Evolutionary conservation across 2,888 invertebrate species (phyloP).

Genomic region (Ophioninae sp.): DNA sequence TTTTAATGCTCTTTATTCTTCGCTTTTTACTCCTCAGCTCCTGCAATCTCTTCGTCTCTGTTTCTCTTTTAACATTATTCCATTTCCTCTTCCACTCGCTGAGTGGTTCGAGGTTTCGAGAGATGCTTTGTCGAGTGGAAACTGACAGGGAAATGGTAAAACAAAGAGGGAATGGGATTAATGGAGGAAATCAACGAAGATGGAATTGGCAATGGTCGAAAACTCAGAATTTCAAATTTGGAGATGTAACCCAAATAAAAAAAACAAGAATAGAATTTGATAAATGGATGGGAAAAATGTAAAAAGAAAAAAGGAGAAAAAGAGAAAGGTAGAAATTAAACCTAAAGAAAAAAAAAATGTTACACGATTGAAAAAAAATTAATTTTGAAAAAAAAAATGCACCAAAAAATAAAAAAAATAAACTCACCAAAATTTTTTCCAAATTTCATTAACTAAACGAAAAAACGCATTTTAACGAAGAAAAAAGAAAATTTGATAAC

Average conservation of each 20-base stretch:
- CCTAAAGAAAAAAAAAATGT: constrained; percentile 9
- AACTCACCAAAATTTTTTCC: too few species aligned
- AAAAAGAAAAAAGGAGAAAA: constrained; percentile 19
- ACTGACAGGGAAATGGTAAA: constrained; percentile 20
- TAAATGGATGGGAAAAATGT: background rate
- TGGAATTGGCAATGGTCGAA: constrained; percentile 40
- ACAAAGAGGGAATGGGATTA: constrained; percentile 18
- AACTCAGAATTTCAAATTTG: constrained; percentile 30
- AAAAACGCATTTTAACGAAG: background rate
- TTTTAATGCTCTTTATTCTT: constrained; percentile 28
- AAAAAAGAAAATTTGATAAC: background rate
- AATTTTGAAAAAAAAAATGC: constrained; percentile 41
- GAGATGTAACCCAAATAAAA: constrained; percentile 38
- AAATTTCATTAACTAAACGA: too few species aligned
- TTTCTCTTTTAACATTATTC: constrained; percentile 37
- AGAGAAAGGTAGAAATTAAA: constrained; percentile 4
- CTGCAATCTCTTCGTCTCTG: background rate
- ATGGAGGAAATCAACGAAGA: constrained; percentile 12
- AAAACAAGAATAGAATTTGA: constrained; percentile 40
- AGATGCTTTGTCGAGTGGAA: constrained; percentile 28
- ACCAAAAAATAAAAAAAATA: background rate
- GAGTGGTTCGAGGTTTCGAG: constrained; percentile 1
- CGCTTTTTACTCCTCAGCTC: background rate
- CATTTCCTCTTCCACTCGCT: constrained; percentile 14
- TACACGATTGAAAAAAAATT: too few species aligned